A percentile compares a stretch with the other conserved stretches of the same genome.
Evolutionary conservation across 1,140 invertebrate genomes (phyloP).

Genomic region (Zeugodacus cucurbitae): DNA sequence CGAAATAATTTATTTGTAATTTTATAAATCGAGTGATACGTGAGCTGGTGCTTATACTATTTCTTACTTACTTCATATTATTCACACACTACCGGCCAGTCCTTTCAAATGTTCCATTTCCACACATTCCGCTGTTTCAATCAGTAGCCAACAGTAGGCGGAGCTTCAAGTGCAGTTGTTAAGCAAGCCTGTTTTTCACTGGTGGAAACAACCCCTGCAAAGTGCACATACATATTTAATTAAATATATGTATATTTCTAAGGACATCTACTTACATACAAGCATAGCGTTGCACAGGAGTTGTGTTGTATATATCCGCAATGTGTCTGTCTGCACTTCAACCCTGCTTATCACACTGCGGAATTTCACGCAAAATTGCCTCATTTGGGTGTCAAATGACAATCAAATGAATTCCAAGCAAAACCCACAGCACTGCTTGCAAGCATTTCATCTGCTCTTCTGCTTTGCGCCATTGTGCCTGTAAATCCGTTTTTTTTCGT

Average conservation of each 20-base stretch:
- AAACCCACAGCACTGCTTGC: background rate
- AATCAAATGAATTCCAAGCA: conserved; percentile 26
- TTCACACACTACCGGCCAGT: background rate
- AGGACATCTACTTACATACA: background rate
- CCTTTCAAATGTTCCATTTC: background rate
- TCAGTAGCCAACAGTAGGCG: background rate
- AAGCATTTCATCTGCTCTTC: background rate
- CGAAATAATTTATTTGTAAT: too few species aligned
- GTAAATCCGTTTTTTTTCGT: background rate
- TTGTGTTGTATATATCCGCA: background rate
- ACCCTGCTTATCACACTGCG: background rate
- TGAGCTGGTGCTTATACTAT: too few species aligned
- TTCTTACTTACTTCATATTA: too few species aligned
- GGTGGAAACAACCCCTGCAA: background rate
- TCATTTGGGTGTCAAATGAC: conserved; percentile 32
- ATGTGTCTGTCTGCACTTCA: conserved; percentile 3
- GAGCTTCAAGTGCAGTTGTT: background rate
- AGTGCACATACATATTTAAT: background rate
- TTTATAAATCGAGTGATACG: too few species aligned
- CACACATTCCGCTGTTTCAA: background rate
- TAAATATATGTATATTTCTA: background rate
- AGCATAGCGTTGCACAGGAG: background rate
- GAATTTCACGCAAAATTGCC: conserved; percentile 35
- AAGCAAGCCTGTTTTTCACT: background rate
- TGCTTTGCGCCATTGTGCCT: background rate